Evolutionary conservation across 2,888 invertebrate species (phyloP).

Genomic region (Ligdia adustata): DNA sequence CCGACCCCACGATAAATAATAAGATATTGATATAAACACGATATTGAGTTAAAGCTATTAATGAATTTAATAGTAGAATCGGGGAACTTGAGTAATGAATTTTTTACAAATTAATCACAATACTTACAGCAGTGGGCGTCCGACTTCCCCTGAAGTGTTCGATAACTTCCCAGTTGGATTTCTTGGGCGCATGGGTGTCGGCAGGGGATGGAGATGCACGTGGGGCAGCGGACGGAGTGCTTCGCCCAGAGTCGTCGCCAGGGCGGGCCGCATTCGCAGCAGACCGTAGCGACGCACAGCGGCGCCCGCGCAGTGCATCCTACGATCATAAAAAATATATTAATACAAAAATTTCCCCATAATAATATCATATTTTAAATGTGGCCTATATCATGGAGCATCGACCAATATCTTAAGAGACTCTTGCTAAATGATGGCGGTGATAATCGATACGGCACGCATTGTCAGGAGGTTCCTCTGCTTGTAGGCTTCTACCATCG

Average conservation of each 20-base stretch:
- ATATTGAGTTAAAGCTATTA: too few relatives aligned
- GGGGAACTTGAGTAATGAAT: too few relatives aligned
- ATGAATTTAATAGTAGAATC: too few relatives aligned
- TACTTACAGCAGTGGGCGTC: slow-evolving; percentile 76
- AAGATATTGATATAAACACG: too few relatives aligned
- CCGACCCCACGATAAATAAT: too few relatives aligned
- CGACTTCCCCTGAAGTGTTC: slow-evolving; percentile 89
- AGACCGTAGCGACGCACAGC: slow-evolving; percentile 84
- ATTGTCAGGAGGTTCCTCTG: too few relatives aligned
- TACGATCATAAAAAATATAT: slow-evolving; percentile 45
- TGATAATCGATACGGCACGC: too few relatives aligned
- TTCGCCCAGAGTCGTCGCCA: slow-evolving; percentile 68
- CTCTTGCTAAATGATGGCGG: too few relatives aligned
- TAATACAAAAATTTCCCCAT: not conserved
- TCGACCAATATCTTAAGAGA: too few relatives aligned
- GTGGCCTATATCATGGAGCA: too few relatives aligned
- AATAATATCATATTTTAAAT: too few relatives aligned
- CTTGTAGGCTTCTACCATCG: too few relatives aligned
- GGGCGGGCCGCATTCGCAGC: slow-evolving; percentile 60
- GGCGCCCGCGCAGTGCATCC: slow-evolving; percentile 86
- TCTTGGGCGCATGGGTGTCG: slow-evolving; percentile 84
- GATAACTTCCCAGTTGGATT: slow-evolving; percentile 96
- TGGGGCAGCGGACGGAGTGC: slow-evolving; percentile 69
- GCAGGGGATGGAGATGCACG: slow-evolving; percentile 83
- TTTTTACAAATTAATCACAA: not conserved